Percentiles rank a stretch among this genome's conserved stretches.
Evolutionary conservation across 2,113 vertebrate genomes (phyloP).

Genomic region (Hyperopisus bebe): DNA sequence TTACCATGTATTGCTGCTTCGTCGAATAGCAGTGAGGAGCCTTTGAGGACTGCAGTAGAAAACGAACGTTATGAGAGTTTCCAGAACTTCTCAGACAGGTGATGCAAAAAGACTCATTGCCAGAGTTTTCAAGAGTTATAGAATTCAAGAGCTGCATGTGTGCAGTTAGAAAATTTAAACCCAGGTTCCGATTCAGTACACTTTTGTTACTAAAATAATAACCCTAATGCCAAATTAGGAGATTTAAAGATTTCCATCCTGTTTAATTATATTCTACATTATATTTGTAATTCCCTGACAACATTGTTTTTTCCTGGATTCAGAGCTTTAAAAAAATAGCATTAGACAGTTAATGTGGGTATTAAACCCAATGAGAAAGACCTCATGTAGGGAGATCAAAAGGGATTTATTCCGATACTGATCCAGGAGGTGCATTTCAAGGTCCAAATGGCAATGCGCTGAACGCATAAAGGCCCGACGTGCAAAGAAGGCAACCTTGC

Average conservation of each 20-base stretch:
- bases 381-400: not conserved
- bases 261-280: not conserved
- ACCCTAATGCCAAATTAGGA: not conserved
- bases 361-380: not conserved
- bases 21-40: not conserved
- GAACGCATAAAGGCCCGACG: not conserved
- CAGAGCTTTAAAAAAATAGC: not conserved
- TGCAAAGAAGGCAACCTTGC: not conserved
- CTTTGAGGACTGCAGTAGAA: not conserved
- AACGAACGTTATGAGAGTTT: not conserved
- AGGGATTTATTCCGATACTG: not conserved
- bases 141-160: not conserved
- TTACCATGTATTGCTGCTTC: not conserved
- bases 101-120: not conserved
- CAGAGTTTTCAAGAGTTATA: not conserved
- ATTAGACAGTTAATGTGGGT: not conserved
- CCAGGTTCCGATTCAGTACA: not conserved
- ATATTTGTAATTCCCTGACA: not conserved
- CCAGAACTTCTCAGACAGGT: not conserved
- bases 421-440: not conserved
- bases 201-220: not conserved
- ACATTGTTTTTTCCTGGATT: not conserved
- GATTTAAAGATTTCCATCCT: not conserved
- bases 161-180: not conserved
- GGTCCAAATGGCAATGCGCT: not conserved